Base-by-base conservation (phyloP, 1,140 invertebrate genomes). In the Thrips palmi region DNA sequence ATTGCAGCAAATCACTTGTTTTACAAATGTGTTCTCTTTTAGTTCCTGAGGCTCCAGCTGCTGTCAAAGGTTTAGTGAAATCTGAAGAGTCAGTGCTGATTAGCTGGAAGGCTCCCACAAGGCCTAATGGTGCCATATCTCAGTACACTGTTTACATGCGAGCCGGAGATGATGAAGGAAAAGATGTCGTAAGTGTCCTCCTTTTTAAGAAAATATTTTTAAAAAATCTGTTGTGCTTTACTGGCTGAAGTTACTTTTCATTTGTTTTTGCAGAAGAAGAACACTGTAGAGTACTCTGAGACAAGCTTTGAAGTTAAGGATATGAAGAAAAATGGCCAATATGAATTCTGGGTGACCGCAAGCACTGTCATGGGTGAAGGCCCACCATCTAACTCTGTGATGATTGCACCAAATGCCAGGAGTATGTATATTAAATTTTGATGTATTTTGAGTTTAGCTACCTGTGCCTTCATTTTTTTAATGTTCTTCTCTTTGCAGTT, bases 271-370 rank as follows among this genome's bases (percentile, higher is more conserved):
- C 47, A 69, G 58, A 70, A 54, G 69, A 49, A 66, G 54, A 45
- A 63, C 44, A 53, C 64, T 46, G n/a, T n/a, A n/a, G n/a, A n/a
- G n/a, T n/a, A n/a, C n/a, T n/a, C n/a, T n/a, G n/a, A 67, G 68
- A 62, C 80, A 52, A 82, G 72, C 51, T 84, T 76, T 52, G 87
- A 89, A 55, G 81, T 85, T 7, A 77, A 75, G 31, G 79, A 81
- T 45, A 56, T 92, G 45, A 79, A 78, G 47, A 72, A 78, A 47
- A 77, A 77, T 47, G 64, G 70, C 33, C 74, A 79, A 39, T 91
- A 91, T 51, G 83, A 91, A 55, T 91, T 93, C 59, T 92, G 86
- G 85, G 85, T 93, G 0, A 91, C 86, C 10, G 86, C 86, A 25
- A 85, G 82, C 31, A 93, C 87, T 0, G 79, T 80, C 41, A 88